Conservation (phyloP, 2,888 invertebrate species). For the Leucophora obtusa region DNA sequence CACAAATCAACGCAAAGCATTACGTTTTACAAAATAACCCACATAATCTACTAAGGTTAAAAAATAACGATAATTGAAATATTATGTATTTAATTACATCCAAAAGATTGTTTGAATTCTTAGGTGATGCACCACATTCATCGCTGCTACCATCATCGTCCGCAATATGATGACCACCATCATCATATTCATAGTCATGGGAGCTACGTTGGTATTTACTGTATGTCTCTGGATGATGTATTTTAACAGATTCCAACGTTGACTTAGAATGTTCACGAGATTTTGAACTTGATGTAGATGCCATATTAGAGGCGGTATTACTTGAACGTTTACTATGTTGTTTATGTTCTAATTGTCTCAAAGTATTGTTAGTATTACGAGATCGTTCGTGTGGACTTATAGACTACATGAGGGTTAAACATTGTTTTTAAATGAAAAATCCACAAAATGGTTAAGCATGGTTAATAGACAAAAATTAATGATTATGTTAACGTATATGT, state of each 20-base stretch:
- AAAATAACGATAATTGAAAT: slow-evolving; percentile 17
- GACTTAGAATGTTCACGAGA: slow-evolving; percentile 64
- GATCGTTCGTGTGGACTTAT: slow-evolving; percentile 74
- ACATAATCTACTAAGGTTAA: neutral
- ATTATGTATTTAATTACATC: slow-evolving; percentile 70
- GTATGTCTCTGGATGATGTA: slow-evolving; percentile 66
- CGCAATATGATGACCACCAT: slow-evolving; percentile 50
- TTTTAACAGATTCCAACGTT: slow-evolving; percentile 62
- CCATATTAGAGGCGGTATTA: slow-evolving; percentile 42
- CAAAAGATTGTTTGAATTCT: slow-evolving; percentile 72
- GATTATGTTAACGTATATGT: neutral
- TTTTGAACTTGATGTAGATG: slow-evolving; percentile 56
- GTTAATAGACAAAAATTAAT: slow-evolving; percentile 30
- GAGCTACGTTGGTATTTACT: slow-evolving; percentile 71
- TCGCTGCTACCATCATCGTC: slow-evolving; percentile 68
- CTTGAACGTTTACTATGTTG: slow-evolving; percentile 78
- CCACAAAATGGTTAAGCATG: slow-evolving; percentile 39
- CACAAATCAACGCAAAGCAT: no score
- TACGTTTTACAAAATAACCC: no score
- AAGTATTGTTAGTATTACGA: slow-evolving; percentile 70
- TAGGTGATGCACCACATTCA: slow-evolving; percentile 67
- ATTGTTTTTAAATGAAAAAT: slow-evolving; percentile 5
- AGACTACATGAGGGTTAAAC: slow-evolving; percentile 61
- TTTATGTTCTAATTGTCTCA: slow-evolving; percentile 81
- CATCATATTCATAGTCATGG: slow-evolving; percentile 71